Conservation (phyloP, 1,140 invertebrate genomes). For the Phenacoccus solenopsis region DNA sequence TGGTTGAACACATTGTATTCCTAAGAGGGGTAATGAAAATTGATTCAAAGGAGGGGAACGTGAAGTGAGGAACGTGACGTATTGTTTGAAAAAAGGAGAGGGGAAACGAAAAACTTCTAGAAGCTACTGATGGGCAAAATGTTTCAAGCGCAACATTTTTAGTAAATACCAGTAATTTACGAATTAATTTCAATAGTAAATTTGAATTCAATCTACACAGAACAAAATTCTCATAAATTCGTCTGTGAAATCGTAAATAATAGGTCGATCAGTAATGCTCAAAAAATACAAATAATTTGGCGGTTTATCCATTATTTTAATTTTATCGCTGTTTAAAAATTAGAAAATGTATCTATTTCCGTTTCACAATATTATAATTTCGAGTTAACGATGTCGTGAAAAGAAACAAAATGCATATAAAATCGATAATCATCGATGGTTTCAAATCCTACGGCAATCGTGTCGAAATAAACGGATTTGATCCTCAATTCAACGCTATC, state of each 20-base stretch:
- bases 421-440: slow-evolving; percentile 86
- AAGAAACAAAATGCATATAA: slow-evolving; percentile 99
- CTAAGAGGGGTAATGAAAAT: too few species aligned
- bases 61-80: too few species aligned
- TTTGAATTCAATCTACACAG: too few species aligned
- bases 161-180: too few species aligned
- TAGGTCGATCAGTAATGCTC: too few species aligned
- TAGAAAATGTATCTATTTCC: not conserved
- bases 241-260: not conserved
- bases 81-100: too few species aligned
- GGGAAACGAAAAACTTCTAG: too few species aligned
- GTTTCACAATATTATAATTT: not conserved
- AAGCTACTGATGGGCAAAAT: too few species aligned
- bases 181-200: too few species aligned
- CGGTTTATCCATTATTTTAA: not conserved
- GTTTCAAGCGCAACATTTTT: too few species aligned
- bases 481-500: slow-evolving; percentile 93
- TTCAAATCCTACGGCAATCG: slow-evolving; percentile 96
- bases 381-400: slow-evolving; percentile 38
- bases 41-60: too few species aligned
- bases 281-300: not conserved
- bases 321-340: not conserved
- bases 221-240: not conserved
- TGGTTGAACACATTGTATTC: too few species aligned
- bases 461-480: slow-evolving; percentile 88